Conservation (phyloP, 2,888 invertebrate species). For the Xestia c-nigrum region DNA sequence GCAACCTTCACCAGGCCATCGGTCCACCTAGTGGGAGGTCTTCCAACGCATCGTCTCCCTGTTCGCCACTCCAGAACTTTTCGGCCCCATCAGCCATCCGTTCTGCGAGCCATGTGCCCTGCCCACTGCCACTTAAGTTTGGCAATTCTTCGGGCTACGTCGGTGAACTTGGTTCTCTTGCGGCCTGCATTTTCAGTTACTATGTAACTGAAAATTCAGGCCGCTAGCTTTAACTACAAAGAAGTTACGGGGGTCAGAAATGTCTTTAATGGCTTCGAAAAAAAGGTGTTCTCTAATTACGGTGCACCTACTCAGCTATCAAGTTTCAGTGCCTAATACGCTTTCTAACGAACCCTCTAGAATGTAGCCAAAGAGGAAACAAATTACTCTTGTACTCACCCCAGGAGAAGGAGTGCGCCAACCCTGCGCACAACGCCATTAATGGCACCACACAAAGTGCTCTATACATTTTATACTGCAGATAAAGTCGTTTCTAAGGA, state of each 20-base stretch:
- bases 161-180: too few species aligned
- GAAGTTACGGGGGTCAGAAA: not conserved
- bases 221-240: too few species aligned
- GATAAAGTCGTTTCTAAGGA: not conserved
- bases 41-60: too few species aligned
- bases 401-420: not conserved
- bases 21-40: too few species aligned
- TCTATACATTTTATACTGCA: not conserved
- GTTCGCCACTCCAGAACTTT: too few species aligned
- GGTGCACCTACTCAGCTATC: not conserved
- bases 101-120: too few species aligned
- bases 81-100: too few species aligned
- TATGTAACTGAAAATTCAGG: not conserved
- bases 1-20: too few species aligned
- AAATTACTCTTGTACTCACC: slow-evolving; percentile 6
- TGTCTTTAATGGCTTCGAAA: too few species aligned
- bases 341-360: not conserved
- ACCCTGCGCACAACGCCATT: not conserved
- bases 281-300: not conserved
- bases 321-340: not conserved
- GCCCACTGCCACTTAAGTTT: too few species aligned
- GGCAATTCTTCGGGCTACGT: too few species aligned
- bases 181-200: too few species aligned
- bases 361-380: not conserved
- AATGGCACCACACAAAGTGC: not conserved